Evolutionary conservation across 2,113 vertebrate genomes (phyloP).

Genomic region (Sclerurus mexicanus): DNA sequence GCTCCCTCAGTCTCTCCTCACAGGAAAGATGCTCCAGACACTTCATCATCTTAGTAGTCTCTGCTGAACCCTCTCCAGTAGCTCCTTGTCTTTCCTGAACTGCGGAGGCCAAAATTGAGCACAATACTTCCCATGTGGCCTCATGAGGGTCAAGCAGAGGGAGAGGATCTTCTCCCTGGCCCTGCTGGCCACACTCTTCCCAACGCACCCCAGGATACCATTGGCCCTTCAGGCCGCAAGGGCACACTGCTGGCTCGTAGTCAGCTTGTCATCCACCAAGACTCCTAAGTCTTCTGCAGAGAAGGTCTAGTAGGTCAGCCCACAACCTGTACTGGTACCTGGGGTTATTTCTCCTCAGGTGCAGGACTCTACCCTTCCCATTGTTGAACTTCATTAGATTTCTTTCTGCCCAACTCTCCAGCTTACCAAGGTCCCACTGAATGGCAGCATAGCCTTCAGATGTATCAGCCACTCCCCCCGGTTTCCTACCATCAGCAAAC

Average conservation of each 20-base stretch:
- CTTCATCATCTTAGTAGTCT: neutral
- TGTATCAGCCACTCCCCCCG: fast-evolving
- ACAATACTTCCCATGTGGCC: neutral
- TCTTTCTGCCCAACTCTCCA: neutral
- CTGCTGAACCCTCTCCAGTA: neutral
- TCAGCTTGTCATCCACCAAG: neutral
- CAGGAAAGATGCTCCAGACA: neutral
- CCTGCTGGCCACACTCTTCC: neutral
- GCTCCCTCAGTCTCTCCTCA: neutral
- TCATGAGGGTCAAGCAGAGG: too few species aligned
- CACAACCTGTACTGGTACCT: neutral
- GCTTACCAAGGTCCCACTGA: neutral
- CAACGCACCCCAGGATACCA: fast-evolving
- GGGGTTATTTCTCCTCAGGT: neutral
- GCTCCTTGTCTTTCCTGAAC: neutral
- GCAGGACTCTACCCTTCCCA: neutral
- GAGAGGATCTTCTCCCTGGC: neutral
- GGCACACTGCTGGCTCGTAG: neutral
- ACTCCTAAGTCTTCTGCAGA: neutral
- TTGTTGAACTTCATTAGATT: neutral
- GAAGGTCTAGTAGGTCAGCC: neutral
- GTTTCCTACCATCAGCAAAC: fast-evolving
- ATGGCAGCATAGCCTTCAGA: neutral
- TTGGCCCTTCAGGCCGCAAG: neutral
- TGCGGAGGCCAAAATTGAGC: neutral